Evolutionary conservation across 2,113 vertebrate species (phyloP).

Genomic region (Channa maculata): DNA sequence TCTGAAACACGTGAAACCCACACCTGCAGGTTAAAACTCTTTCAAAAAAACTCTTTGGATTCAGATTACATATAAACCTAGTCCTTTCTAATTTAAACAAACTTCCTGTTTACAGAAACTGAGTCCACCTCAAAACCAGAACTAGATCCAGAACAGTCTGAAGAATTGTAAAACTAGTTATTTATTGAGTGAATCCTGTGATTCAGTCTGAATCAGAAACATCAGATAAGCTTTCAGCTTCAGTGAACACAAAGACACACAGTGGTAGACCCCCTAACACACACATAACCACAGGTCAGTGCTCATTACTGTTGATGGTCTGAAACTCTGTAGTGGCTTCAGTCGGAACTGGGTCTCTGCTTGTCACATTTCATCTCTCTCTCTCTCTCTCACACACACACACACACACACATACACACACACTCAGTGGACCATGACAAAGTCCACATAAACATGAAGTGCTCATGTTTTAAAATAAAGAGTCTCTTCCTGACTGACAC

Average conservation of each 20-base stretch:
- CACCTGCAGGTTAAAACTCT: too few relatives aligned
- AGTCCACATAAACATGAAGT: neutral
- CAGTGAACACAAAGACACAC: too few relatives aligned
- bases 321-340: slow-evolving; percentile 11
- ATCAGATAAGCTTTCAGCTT: slow-evolving; percentile 1
- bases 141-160: neutral
- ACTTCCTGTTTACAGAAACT: neutral
- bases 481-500: neutral
- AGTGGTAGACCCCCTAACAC: neutral
- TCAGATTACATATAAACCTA: too few relatives aligned
- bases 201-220: slow-evolving; percentile 5
- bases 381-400: neutral
- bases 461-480: neutral
- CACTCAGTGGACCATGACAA: slow-evolving; percentile 10
- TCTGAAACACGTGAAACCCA: too few relatives aligned
- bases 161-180: neutral
- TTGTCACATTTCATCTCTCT: slow-evolving; percentile 34
- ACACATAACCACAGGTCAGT: slow-evolving; percentile 34
- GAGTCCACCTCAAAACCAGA: neutral
- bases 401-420: neutral
- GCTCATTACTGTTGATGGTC: slow-evolving; percentile 29
- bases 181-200: too few relatives aligned
- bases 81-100: too few relatives aligned
- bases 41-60: too few relatives aligned
- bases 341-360: slow-evolving; percentile 34